Evolutionary conservation across 1,140 invertebrate species (phyloP).

Genomic region (Lepidurus packardi): DNA sequence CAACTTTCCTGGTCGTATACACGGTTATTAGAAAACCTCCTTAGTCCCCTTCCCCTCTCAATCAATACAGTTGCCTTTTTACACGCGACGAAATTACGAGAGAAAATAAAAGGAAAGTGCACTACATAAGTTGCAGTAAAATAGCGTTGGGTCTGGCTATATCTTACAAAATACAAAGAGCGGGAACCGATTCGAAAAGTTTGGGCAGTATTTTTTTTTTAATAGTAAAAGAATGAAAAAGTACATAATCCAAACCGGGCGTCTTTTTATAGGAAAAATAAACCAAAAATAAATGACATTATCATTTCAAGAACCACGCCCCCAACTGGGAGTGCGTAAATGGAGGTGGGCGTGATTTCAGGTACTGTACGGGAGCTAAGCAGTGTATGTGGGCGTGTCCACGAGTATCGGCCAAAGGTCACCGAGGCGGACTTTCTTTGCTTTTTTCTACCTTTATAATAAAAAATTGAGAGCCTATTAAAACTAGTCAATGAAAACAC

Average conservation of each 20-base stretch:
- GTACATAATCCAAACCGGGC: background rate
- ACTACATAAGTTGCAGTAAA: too few species aligned
- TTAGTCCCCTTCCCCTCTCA: background rate
- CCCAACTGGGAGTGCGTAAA: conserved; percentile 1
- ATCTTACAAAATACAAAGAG: too few species aligned
- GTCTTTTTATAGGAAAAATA: background rate
- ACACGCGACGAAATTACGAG: too few species aligned
- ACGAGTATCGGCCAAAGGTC: conserved; percentile 18
- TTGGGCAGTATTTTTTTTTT: background rate
- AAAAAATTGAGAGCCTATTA: background rate
- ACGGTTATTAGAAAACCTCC: background rate
- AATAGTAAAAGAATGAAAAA: background rate
- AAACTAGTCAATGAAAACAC: background rate
- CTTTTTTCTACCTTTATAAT: background rate
- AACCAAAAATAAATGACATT: background rate
- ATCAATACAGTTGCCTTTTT: too few species aligned
- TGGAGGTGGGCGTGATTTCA: conserved; percentile 17
- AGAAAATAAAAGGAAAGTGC: too few species aligned
- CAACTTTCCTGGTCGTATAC: conserved; percentile 1
- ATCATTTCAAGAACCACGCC: background rate
- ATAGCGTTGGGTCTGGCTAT: too few species aligned
- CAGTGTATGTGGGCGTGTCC: conserved; percentile 12
- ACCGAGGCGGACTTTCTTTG: background rate
- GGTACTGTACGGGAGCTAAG: conserved; percentile 16
- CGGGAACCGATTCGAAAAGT: too few species aligned